Conservation (phyloP, 2,113 vertebrate species). For the Bubo blakistoni region DNA sequence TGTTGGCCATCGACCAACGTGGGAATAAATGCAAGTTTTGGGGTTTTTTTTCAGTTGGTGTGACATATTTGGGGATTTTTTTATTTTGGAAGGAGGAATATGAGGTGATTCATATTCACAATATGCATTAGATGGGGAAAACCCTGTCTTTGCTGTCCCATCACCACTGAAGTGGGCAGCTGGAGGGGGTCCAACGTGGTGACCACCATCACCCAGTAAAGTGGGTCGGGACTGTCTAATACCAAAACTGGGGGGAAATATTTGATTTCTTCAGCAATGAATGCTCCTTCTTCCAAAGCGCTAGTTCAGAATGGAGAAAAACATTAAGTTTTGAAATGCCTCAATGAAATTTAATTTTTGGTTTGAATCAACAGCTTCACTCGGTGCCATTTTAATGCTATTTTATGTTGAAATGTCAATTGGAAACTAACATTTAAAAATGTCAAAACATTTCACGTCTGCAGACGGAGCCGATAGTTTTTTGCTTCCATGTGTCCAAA, state of each 20-base stretch:
- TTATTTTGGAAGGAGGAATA: not conserved
- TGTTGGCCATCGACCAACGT: not conserved
- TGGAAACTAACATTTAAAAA: constrained; percentile 56
- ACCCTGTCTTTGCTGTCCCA: not conserved
- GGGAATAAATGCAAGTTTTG: not conserved
- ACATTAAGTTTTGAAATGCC: not conserved
- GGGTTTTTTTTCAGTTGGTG: not conserved
- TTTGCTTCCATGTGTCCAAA: constrained; percentile 45
- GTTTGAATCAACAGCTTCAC: constrained; percentile 36
- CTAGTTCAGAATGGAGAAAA: not conserved
- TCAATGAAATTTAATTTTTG: constrained; percentile 41
- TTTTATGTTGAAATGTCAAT: constrained; percentile 60
- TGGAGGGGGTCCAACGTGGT: accelerated
- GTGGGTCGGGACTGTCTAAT: not conserved
- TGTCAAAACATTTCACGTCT: constrained; percentile 59
- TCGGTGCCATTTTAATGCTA: constrained; percentile 20
- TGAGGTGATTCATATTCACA: accelerated
- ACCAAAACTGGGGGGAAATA: not conserved
- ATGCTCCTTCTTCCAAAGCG: not conserved
- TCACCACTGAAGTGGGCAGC: not conserved
- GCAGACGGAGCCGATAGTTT: not conserved
- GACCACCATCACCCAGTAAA: accelerated
- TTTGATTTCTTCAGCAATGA: not conserved
- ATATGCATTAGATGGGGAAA: not conserved
- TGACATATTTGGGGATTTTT: not conserved